Evolutionary conservation across 2,797 vertebrate genomes (phyloP).

Genomic region (Sparidentex hasta): DNA sequence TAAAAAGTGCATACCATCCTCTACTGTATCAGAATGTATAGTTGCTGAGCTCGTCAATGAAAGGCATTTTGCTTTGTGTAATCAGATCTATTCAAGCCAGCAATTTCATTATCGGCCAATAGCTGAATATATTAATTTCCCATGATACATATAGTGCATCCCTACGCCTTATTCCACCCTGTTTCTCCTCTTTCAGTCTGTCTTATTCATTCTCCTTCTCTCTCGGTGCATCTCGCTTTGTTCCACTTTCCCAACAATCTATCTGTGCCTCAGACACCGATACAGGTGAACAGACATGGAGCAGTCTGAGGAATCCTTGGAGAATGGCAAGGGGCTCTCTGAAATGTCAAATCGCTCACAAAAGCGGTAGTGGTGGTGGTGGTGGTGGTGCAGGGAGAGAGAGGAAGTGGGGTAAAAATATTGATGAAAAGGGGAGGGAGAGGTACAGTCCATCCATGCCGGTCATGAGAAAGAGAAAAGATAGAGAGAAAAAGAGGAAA

Average conservation of each 20-base stretch:
- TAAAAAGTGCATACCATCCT: too few relatives aligned
- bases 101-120: too few relatives aligned
- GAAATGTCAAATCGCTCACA: constrained; percentile 35
- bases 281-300: constrained; percentile 46
- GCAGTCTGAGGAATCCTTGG: constrained; percentile 49
- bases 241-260: constrained; percentile 43
- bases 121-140: too few relatives aligned
- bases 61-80: too few relatives aligned
- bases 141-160: too few relatives aligned
- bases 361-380: background rate
- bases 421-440: constrained; percentile 49
- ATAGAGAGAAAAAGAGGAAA: constrained; percentile 43
- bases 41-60: too few relatives aligned
- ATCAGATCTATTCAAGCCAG: too few relatives aligned
- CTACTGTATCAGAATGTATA: too few relatives aligned
- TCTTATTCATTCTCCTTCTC: constrained; percentile 17
- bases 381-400: constrained; percentile 56
- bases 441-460: constrained; percentile 81
- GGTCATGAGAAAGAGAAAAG: constrained; percentile 73
- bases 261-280: constrained; percentile 45
- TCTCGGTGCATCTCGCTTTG: constrained; percentile 20
- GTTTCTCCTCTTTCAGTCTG: background rate
- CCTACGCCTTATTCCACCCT: constrained; percentile 3
- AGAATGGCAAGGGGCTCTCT: constrained; percentile 27
- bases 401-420: constrained; percentile 56